Conservation (phyloP, 1,140 invertebrate genomes). For the Drosophila prosaltans region DNA sequence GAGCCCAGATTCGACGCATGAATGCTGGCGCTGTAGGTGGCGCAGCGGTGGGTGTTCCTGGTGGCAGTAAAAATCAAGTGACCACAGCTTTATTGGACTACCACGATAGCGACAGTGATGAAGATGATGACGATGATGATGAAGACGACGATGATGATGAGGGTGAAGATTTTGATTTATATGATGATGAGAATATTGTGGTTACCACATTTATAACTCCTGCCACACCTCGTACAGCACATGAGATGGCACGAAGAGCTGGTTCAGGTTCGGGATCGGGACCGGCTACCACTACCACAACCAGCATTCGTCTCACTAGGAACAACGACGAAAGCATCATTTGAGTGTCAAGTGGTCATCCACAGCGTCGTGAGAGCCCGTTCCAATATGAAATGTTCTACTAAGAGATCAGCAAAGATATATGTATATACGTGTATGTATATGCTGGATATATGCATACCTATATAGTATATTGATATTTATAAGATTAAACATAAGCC, state of each 20-base stretch:
- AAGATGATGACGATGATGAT: constrained; percentile 74
- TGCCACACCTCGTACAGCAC: constrained; percentile 31
- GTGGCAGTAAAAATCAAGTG: constrained; percentile 62
- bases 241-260: constrained; percentile 31
- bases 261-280: constrained; percentile 42
- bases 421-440: constrained; percentile 40
- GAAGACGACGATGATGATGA: constrained; percentile 78
- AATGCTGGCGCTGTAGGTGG: constrained; percentile 62
- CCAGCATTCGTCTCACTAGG: constrained; percentile 74
- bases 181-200: constrained; percentile 81
- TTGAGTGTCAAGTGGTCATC: constrained; percentile 58
- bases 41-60: constrained; percentile 43
- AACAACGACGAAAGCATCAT: constrained; percentile 82
- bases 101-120: constrained; percentile 67
- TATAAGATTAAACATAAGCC: constrained; percentile 37
- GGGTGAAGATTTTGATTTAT: constrained; percentile 80
- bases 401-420: constrained; percentile 24
- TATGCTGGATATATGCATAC: constrained; percentile 15
- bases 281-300: constrained; percentile 62
- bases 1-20: constrained; percentile 74
- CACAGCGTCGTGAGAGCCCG: constrained; percentile 9
- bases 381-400: constrained; percentile 73
- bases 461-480: constrained; percentile 1
- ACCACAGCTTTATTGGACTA: constrained; percentile 75
- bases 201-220: constrained; percentile 75